Percentiles rank a stretch among this genome's conserved stretches.
phyloP scores from a whole-genome alignment of 2,888 invertebrate genomes.

The Dryococelus australis region DNA sequence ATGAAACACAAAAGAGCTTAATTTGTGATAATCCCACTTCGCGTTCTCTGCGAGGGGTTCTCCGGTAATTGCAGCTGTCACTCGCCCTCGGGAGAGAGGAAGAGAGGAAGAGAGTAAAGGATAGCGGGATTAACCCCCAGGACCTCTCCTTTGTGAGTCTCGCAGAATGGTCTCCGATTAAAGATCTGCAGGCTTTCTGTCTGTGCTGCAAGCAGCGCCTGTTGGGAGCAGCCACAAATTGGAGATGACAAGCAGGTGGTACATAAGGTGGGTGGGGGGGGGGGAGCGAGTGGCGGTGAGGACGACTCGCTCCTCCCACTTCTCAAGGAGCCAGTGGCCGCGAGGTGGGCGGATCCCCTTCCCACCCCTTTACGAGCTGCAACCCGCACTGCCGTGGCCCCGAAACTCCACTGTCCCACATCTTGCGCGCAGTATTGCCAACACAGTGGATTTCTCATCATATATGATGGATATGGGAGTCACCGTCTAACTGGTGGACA shows the following conservation, averaged over 20 bases:
- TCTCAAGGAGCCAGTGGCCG: not conserved
- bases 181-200: not conserved
- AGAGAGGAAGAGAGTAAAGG: not conserved
- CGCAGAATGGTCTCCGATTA: not conserved
- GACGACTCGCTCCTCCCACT: not conserved
- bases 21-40: not conserved
- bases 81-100: not conserved
- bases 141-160: not conserved
- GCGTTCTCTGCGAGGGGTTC: not conserved
- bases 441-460: no score
- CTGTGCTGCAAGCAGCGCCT: not conserved
- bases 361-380: not conserved
- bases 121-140: not conserved
- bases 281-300: not conserved
- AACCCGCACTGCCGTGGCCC: not conserved
- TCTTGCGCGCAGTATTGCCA: not conserved
- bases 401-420: not conserved
- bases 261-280: not conserved
- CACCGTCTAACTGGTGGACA: no score
- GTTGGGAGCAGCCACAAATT: not conserved
- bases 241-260: not conserved
- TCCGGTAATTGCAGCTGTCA: not conserved
- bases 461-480: no score
- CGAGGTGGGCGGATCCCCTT: not conserved
- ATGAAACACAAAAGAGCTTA: conserved; percentile 10